These are phyloP conservation scores for Acronicta aceris DNA, from an alignment of 2,888 invertebrate genomes.

Conservation along the genomic window DNA sequence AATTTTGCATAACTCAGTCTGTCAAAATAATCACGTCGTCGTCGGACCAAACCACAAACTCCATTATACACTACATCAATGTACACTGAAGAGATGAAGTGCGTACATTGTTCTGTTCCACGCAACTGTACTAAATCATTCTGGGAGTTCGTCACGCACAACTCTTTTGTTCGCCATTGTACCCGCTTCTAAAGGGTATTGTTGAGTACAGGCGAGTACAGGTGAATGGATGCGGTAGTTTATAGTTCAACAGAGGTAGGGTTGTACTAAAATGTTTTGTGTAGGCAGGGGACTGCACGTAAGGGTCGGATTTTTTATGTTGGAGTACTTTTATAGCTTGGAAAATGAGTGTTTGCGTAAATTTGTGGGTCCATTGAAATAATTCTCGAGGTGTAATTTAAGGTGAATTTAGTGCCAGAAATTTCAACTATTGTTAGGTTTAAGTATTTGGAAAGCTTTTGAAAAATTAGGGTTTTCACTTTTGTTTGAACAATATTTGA, in stretches of 20 bases:
- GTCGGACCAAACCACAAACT: slow-evolving; percentile 27
- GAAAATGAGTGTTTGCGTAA: slow-evolving; percentile 42
- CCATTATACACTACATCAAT: slow-evolving; percentile 46
- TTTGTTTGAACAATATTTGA: background rate
- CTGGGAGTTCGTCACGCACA: slow-evolving; percentile 62
- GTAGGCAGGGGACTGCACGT: slow-evolving; percentile 21
- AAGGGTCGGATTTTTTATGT: slow-evolving; percentile 43
- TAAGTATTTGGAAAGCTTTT: background rate
- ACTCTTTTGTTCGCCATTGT: slow-evolving; percentile 65
- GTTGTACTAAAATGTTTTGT: slow-evolving; percentile 48
- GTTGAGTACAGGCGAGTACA: slow-evolving; percentile 44
- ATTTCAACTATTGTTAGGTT: background rate
- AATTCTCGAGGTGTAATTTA: slow-evolving; percentile 16
- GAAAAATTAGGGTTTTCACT: background rate
- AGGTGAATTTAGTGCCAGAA: slow-evolving; percentile 4
- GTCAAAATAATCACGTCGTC: slow-evolving; percentile 18
- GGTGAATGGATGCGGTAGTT: slow-evolving; percentile 54
- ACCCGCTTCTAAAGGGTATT: slow-evolving; percentile 51
- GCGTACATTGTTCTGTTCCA: slow-evolving; percentile 58
- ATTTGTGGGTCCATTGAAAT: slow-evolving; percentile 38
- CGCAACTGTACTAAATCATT: slow-evolving; percentile 63
- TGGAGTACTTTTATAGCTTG: slow-evolving; percentile 41
- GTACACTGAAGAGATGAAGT: slow-evolving; percentile 47
- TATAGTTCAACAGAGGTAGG: slow-evolving; percentile 48
- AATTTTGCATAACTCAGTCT: slow-evolving; percentile 10